Evolutionary conservation across 2,797 vertebrate genomes (phyloP).

Genomic region (Ctenopoma kingsleyae): DNA sequence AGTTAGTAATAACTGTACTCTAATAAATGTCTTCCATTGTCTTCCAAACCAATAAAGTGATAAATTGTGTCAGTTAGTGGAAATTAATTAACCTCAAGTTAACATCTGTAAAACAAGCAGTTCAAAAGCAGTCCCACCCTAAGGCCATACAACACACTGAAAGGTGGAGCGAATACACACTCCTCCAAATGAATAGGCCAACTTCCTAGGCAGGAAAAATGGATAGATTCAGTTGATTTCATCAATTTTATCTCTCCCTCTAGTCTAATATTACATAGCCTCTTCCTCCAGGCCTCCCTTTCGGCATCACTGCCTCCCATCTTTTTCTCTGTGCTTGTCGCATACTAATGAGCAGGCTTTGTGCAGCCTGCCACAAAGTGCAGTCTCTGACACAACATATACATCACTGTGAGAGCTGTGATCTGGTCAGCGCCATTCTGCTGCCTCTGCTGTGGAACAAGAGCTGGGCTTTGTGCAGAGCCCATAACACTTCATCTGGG

Average conservation of each 20-base stretch:
- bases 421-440: conserved; percentile 70
- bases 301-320: conserved; percentile 79
- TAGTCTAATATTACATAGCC: conserved; percentile 73
- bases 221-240: conserved; percentile 73
- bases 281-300: conserved; percentile 75
- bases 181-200: conserved; percentile 56
- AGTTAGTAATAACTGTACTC: conserved; percentile 31
- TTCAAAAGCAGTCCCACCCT: conserved; percentile 50
- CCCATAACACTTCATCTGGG: conserved; percentile 61
- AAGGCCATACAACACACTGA: conserved; percentile 36
- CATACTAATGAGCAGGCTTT: conserved; percentile 83
- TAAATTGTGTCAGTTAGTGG: conserved; percentile 55
- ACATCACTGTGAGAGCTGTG: conserved; percentile 76
- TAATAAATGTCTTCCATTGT: conserved; percentile 19
- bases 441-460: conserved; percentile 61
- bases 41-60: conserved; percentile 30
- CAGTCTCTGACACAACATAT: conserved; percentile 80
- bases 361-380: conserved; percentile 76
- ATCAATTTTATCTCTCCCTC: conserved; percentile 70
- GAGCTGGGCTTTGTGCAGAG: conserved; percentile 53
- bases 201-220: conserved; percentile 63
- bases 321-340: conserved; percentile 60
- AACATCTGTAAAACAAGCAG: conserved; percentile 66
- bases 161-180: conserved; percentile 51
- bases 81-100: conserved; percentile 70